phyloP scores from a whole-genome alignment of 2,888 invertebrate genomes.

The Drosophila rubida region DNA sequence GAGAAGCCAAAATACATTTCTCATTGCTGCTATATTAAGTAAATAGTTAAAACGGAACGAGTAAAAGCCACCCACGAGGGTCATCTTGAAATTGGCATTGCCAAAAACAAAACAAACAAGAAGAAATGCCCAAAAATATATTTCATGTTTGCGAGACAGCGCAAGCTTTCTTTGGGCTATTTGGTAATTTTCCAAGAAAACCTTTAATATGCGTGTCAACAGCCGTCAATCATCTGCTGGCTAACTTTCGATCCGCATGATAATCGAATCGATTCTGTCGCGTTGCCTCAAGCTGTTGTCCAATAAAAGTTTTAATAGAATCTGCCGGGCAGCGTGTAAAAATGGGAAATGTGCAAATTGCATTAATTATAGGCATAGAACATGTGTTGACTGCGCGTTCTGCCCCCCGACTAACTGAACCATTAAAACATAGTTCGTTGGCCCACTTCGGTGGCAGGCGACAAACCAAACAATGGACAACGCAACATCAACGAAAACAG shows the following conservation, averaged over 20 bases:
- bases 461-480: conserved; percentile 51
- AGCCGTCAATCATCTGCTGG: neutral
- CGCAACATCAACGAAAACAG: neutral
- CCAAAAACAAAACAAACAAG: neutral
- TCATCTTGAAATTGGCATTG: neutral
- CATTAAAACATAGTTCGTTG: conserved; percentile 68
- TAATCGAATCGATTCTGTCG: neutral
- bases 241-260: too few relatives aligned
- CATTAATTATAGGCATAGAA: conserved; percentile 30
- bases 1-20: conserved; percentile 9
- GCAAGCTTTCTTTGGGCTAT: neutral
- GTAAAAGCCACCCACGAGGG: neutral
- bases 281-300: neutral
- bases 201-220: neutral
- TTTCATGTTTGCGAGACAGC: neutral
- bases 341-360: conserved; percentile 43
- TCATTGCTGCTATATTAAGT: conserved; percentile 15
- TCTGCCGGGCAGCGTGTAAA: neutral
- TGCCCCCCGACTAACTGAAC: conserved; percentile 38
- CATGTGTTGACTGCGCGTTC: conserved; percentile 20
- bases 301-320: neutral
- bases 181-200: neutral
- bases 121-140: neutral
- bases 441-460: conserved; percentile 57
- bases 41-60: conserved; percentile 2